phyloP scores from a whole-genome alignment of 2,797 vertebrate genomes.

The Potorous gilbertii region DNA sequence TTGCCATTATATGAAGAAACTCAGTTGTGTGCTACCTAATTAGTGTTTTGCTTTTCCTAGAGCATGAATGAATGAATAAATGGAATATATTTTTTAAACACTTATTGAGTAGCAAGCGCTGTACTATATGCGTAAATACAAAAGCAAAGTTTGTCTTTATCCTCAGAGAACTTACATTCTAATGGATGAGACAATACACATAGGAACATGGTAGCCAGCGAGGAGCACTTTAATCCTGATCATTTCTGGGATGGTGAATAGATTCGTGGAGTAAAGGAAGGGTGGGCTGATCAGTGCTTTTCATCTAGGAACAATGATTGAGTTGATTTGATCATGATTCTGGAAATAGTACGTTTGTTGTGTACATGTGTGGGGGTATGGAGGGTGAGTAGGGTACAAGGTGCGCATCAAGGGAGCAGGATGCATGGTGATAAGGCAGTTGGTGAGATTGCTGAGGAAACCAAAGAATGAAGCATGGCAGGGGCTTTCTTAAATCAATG shows the following conservation, averaged over 20 bases:
- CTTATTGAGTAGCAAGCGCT: not conserved
- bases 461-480: not conserved
- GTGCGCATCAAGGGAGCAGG: not conserved
- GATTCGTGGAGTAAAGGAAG: not conserved
- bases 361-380: not conserved
- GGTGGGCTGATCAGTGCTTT: not conserved
- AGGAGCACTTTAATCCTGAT: not conserved
- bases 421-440: not conserved
- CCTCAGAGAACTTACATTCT: no score
- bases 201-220: not conserved
- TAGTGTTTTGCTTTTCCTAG: not conserved
- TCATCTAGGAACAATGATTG: not conserved
- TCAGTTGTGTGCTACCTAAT: not conserved
- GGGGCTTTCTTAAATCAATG: not conserved
- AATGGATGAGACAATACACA: not conserved
- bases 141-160: no score
- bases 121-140: not conserved
- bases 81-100: not conserved
- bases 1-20: not conserved
- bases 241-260: not conserved
- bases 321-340: not conserved
- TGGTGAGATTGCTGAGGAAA: not conserved
- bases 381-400: not conserved
- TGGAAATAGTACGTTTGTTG: not conserved
- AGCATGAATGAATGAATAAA: not conserved